Evolutionary conservation across 1,140 invertebrate genomes (phyloP), one percentile per base, ranked within the genome.

Genomic region (Drosophila hydei): DNA sequence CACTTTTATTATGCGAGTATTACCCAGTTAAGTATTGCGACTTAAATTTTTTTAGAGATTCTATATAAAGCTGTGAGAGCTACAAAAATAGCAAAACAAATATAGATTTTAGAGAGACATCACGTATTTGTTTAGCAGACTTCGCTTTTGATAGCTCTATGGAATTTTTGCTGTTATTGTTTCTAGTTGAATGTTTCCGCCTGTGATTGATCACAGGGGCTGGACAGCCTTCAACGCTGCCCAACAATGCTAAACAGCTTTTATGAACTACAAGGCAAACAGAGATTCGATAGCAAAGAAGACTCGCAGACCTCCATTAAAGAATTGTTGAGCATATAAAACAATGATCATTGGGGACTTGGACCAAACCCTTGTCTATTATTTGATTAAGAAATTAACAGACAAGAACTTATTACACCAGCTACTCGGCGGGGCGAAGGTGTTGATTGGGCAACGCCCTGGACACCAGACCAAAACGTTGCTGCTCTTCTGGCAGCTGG

Each of bases 371-470:
- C 38, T 65, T 67, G 52, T 47, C 40, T 71, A 81, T 87, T 85
- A 77, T 85, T 85, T 85, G 77, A 69, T 63, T 30, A 80, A 77
- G 63, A 85, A 85, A 85, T 85, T 85, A 85, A 87, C 81, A 79
- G 67, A 67, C 52, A 51, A 58, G 48, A 77, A 85, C 80, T 85
- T 85, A 77, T 85, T 85, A 83, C 67, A 76, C 60, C 48, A 45
- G 48, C 47, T 11, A 12, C 30, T 11, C 9, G 14, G 14, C 16
- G 38, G n/a, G 38, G 16, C 6, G 30, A 54, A 60, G 83, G 83
- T 87, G 81, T 87, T 87, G 83, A 87, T 87, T 87, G 83, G 81
- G 83, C 81, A 87, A 87, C 81, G 81, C 83, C 81, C 80, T 75
- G 77, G 65, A 74, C 68, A 64, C 48, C 61, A 63, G 23, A 38